phyloP scores from a whole-genome alignment of 1,140 invertebrate genomes.

The Eueides isabella region DNA sequence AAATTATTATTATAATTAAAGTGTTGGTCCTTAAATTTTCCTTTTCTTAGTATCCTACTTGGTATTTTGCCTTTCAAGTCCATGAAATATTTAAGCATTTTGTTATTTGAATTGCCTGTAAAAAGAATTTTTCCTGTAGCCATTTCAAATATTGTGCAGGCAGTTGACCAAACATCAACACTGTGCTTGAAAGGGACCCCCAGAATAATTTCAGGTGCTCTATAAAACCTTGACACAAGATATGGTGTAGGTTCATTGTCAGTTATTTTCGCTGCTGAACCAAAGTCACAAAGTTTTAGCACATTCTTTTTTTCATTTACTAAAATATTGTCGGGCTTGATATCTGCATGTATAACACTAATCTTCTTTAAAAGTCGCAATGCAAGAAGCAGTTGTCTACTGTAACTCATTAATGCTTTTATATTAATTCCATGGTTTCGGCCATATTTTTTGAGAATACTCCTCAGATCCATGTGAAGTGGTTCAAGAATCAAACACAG shows the following conservation, averaged over 20 bases:
- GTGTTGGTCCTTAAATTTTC: constrained; percentile 97
- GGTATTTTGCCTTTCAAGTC: constrained; percentile 98
- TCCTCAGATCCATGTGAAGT: constrained; percentile 94
- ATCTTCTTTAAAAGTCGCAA: constrained; percentile 96
- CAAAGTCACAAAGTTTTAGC: constrained; percentile 99
- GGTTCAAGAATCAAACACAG: constrained; percentile 99
- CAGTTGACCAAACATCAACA: constrained; percentile 99
- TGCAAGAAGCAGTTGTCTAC: constrained; percentile 96
- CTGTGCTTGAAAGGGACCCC: constrained; percentile 97
- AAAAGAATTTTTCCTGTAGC: constrained; percentile 99
- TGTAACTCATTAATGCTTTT: constrained; percentile 99
- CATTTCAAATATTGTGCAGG: constrained; percentile 98
- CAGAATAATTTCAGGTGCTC: constrained; percentile 99
- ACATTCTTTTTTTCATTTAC: constrained; percentile 98
- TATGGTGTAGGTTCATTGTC: constrained; percentile 99
- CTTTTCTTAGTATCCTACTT: constrained; percentile 97
- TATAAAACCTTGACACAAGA: constrained; percentile 98
- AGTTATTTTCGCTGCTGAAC: constrained; percentile 96
- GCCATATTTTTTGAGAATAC: constrained; percentile 98
- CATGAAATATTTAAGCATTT: constrained; percentile 99
- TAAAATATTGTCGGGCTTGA: constrained; percentile 99
- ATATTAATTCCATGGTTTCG: constrained; percentile 98
- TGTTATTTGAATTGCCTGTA: constrained; percentile 98
- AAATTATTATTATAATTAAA: constrained; percentile 99
- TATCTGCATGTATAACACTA: constrained; percentile 98